Conservation (phyloP, 53 echinoderm and acorn worm genomes). For the Paracentrotus lividus region DNA sequence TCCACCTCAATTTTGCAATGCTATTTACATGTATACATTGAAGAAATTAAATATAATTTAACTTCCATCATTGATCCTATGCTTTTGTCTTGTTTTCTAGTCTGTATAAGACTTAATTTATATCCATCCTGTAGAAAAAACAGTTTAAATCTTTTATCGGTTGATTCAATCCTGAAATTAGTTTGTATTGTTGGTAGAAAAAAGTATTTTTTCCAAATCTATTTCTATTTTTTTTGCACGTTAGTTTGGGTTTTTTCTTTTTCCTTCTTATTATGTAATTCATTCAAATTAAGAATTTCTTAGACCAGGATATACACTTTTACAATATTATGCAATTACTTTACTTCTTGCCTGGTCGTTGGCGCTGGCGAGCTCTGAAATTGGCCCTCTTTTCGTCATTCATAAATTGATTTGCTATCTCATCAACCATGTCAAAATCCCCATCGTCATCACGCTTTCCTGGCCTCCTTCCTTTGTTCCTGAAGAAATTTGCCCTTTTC, state of each 20-base stretch:
- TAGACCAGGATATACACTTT: neutral
- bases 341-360: neutral
- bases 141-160: neutral
- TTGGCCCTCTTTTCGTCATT: slow-evolving; percentile 54
- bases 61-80: neutral
- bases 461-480: neutral
- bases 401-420: neutral
- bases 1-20: neutral
- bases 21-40: slow-evolving; percentile 1
- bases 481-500: neutral
- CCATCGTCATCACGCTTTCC: slow-evolving; percentile 27
- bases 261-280: too few species aligned
- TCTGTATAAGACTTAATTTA: neutral
- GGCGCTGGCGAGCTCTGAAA: slow-evolving; percentile 49
- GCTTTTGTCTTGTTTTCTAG: neutral
- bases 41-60: neutral
- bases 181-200: neutral
- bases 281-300: too few species aligned
- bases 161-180: neutral
- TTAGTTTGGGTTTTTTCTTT: neutral
- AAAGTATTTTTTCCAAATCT: neutral
- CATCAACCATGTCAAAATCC: neutral
- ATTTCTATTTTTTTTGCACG: neutral
- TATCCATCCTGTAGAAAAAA: neutral
- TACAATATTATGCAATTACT: slow-evolving; percentile 8